Conservation (phyloP, 2,888 invertebrate genomes). For the Agrochola lota region DNA sequence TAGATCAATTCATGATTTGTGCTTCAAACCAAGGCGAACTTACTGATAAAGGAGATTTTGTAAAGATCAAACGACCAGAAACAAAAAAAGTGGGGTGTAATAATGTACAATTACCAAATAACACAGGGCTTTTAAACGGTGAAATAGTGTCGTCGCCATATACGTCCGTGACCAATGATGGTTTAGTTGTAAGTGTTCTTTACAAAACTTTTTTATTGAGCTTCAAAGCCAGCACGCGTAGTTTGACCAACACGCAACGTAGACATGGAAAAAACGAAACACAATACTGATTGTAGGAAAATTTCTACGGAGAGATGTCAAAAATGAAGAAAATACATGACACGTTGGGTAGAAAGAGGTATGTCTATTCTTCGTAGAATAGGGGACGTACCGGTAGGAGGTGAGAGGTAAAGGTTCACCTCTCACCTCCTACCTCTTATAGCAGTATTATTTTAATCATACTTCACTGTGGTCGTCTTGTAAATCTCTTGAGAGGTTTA, state of each 20-base stretch:
- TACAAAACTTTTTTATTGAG: not conserved
- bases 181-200: not conserved
- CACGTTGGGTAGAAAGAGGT: not conserved
- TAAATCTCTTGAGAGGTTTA: no score
- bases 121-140: not conserved
- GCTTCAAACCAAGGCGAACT: conserved; percentile 65
- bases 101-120: no score
- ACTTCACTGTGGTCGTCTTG: no score
- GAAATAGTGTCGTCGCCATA: not conserved
- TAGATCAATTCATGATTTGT: conserved; percentile 76
- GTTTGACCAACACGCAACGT: not conserved
- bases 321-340: not conserved
- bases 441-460: no score
- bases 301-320: not conserved
- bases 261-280: not conserved
- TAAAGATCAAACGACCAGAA: no score
- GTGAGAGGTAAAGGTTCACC: no score
- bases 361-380: not conserved
- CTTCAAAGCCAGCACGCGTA: not conserved
- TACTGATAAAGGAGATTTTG: conserved; percentile 43
- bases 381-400: not conserved
- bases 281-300: not conserved
- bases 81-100: conserved; percentile 19
- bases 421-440: no score
- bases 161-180: not conserved